Conservation (phyloP, 2,888 invertebrate genomes). For the Cybosia mesomella region DNA sequence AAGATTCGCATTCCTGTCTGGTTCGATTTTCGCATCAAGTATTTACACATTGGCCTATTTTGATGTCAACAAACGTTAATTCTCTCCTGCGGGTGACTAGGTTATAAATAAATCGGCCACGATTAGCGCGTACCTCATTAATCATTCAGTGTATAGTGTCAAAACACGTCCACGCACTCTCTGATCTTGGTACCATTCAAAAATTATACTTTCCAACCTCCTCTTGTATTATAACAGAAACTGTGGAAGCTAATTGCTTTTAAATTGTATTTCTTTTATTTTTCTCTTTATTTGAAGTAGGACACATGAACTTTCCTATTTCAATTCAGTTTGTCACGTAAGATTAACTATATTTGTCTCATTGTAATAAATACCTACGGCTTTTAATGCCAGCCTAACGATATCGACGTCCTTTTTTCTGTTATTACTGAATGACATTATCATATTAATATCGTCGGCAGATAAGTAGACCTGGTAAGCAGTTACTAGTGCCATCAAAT, state of each 20-base stretch:
- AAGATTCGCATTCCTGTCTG: background rate
- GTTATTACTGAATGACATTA: background rate
- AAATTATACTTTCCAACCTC: slow-evolving; percentile 63
- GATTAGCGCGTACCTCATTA: slow-evolving; percentile 77
- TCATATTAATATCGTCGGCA: background rate
- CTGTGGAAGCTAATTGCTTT: slow-evolving; percentile 68
- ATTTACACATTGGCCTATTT: slow-evolving; percentile 75
- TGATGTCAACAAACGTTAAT: slow-evolving; percentile 68
- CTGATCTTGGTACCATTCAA: slow-evolving; percentile 74
- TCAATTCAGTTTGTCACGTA: slow-evolving; percentile 49
- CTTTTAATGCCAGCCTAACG: slow-evolving; percentile 24
- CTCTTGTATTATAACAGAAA: slow-evolving; percentile 51
- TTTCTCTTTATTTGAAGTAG: slow-evolving; percentile 45
- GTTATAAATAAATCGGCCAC: slow-evolving; percentile 75
- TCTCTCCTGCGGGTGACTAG: slow-evolving; percentile 63
- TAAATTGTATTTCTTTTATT: slow-evolving; percentile 57
- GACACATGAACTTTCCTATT: slow-evolving; percentile 44
- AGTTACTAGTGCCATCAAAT: background rate
- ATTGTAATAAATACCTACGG: slow-evolving; percentile 35
- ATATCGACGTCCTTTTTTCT: slow-evolving; percentile 12
- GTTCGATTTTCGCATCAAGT: slow-evolving; percentile 27
- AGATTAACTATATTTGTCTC: slow-evolving; percentile 44
- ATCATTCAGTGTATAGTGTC: slow-evolving; percentile 79
- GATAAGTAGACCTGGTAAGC: background rate
- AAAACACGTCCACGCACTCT: slow-evolving; percentile 76